phyloP scores from a whole-genome alignment of 35 echinoderm and acorn worm species.

The Anneissia japonica region DNA sequence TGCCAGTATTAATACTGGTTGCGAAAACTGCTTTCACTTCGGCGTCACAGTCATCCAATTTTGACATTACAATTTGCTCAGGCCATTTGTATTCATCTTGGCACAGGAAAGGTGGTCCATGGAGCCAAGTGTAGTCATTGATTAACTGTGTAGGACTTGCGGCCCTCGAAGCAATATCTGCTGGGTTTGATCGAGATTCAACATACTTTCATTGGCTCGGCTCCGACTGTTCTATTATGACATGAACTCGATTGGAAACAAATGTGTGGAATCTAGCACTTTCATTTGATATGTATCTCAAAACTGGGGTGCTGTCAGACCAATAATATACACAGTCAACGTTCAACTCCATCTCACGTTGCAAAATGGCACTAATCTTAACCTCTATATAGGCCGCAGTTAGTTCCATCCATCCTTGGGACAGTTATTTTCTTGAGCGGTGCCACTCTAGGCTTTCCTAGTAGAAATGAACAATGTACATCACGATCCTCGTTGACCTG shows the following conservation, averaged over 20 bases:
- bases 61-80: background rate
- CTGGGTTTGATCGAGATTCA: constrained; percentile 49
- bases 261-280: constrained; percentile 27
- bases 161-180: constrained; percentile 57
- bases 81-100: background rate
- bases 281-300: constrained; percentile 34
- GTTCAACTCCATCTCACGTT: constrained; percentile 13
- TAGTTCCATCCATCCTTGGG: constrained; percentile 51
- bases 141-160: background rate
- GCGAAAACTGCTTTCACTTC: background rate
- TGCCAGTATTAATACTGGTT: too few species aligned
- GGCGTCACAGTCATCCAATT: background rate
- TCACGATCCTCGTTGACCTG: constrained; percentile 1
- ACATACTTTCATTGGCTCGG: constrained; percentile 43
- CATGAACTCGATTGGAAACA: constrained; percentile 31
- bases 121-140: constrained; percentile 1
- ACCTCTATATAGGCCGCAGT: constrained; percentile 37
- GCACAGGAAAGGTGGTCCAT: background rate
- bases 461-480: constrained; percentile 9
- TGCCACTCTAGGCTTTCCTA: constrained; percentile 33
- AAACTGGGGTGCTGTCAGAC: constrained; percentile 41
- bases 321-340: constrained; percentile 4
- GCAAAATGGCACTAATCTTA: constrained; percentile 22
- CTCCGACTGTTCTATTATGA: constrained; percentile 35
- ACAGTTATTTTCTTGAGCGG: constrained; percentile 34